Conservation (phyloP, 2,113 vertebrate species). For the Myodes glareolus region DNA sequence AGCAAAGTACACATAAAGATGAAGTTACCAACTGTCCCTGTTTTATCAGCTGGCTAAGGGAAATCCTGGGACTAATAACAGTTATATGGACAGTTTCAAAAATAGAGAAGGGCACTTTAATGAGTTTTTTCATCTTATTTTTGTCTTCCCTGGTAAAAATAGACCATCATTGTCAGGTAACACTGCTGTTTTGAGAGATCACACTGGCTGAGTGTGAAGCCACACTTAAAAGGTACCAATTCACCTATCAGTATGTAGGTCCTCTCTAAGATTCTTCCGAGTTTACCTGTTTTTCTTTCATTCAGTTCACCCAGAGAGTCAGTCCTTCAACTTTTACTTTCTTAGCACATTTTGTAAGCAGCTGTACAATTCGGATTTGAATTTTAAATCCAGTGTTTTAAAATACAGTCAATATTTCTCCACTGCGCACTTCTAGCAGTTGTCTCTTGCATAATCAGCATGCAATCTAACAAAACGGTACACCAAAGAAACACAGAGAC, state of each 20-base stretch:
- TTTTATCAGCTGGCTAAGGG: not conserved
- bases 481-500: slow-evolving; percentile 69
- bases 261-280: not conserved
- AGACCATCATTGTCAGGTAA: not conserved
- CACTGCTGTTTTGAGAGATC: slow-evolving; percentile 31
- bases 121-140: slow-evolving; percentile 30
- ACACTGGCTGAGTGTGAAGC: not conserved
- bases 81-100: not conserved
- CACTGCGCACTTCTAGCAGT: slow-evolving; percentile 48
- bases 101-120: not conserved
- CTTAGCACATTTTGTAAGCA: slow-evolving; percentile 40
- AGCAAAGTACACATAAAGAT: not conserved
- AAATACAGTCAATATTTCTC: slow-evolving; percentile 70
- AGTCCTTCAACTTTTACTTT: slow-evolving; percentile 54
- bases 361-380: slow-evolving; percentile 62
- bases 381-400: slow-evolving; percentile 69
- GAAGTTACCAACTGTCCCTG: not conserved
- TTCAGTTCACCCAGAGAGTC: not conserved
- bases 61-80: not conserved
- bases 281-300: slow-evolving; percentile 5
- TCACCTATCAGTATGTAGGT: not conserved
- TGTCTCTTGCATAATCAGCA: slow-evolving; percentile 72
- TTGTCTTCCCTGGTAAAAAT: slow-evolving; percentile 55
- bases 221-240: not conserved
- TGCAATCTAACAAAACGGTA: slow-evolving; percentile 70